Evolutionary conservation across 1,140 invertebrate genomes (phyloP).

Genomic region (Drosophila sproati): DNA sequence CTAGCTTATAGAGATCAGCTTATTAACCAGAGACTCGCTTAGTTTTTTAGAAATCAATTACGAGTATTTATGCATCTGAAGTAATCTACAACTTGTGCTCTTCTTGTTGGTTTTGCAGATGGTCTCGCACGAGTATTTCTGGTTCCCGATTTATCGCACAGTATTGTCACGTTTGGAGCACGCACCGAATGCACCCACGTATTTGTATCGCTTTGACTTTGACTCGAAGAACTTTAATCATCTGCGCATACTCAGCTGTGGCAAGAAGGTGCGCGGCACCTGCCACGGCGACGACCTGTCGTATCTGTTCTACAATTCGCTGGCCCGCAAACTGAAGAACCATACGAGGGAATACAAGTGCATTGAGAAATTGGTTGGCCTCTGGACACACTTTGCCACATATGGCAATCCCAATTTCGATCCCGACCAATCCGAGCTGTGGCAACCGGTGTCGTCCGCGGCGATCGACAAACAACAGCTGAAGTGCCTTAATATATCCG

Average conservation of each 20-base stretch:
- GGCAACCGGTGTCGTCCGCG: conserved; percentile 63
- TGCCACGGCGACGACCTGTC: conserved; percentile 88
- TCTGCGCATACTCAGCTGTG: conserved; percentile 83
- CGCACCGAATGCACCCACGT: conserved; percentile 81
- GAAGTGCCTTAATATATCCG: conserved; percentile 85
- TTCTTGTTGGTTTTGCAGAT: conserved; percentile 50
- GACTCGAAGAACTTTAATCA: conserved; percentile 84
- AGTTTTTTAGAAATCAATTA: no score
- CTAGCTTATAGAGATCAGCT: no score
- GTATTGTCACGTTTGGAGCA: conserved; percentile 80
- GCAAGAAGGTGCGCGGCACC: conserved; percentile 84
- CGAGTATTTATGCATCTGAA: no score
- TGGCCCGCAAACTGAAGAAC: conserved; percentile 84
- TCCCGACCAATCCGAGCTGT: conserved; percentile 69
- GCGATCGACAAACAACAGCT: conserved; percentile 74
- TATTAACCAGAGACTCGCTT: no score
- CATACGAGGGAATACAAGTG: conserved; percentile 81
- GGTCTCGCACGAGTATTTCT: conserved; percentile 84
- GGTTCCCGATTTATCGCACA: conserved; percentile 84
- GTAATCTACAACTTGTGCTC: conserved; percentile 8
- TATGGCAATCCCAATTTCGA: conserved; percentile 83
- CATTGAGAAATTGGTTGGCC: conserved; percentile 80
- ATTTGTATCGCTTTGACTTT: conserved; percentile 85
- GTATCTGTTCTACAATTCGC: conserved; percentile 87
- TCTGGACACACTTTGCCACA: conserved; percentile 85